Evolutionary conservation across 1,140 invertebrate species (phyloP), one percentile per base, ranked within the genome.

Genomic region (Mylabris phalerata): DNA sequence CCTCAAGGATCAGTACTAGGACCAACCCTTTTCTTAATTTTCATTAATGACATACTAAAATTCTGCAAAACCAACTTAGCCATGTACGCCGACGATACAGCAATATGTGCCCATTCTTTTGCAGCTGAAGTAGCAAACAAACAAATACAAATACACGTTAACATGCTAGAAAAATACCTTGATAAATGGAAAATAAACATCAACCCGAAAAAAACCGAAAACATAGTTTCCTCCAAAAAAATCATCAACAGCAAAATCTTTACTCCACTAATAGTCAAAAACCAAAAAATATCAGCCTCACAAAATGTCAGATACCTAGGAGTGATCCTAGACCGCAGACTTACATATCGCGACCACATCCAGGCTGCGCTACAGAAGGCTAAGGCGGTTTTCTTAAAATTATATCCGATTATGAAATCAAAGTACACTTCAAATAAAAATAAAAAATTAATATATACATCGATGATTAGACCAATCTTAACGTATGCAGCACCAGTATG

Each of bases 291-390:
- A 3, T 3, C 1, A 25, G 19, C 9, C 9, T 11, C 0, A n/a
- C 5, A 10, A 19, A 25, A 4, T 11, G 55, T 62, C n/a, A 68
- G 63, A 51, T 70, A 68, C 46, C 50, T 68, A 10, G 65, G 67
- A 19, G 62, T 66, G 1, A 24, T 55, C 40, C 51, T 68, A 4
- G 67, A 70, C 42, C 26, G 10, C 9, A 64, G 63, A 27, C 41
- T 67, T 0, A 65, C 41, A 7, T 67, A 58, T 43, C 50, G 9
- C 1, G 11, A 48, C 11, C 65, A 70, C 43, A 55, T 63, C 1
- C 57, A 57, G 3, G 13, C 50, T 2, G 55, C 55, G 2, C 47
- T 10, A 24, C 24, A 38, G 6, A 67, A 67, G 64, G 57, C 43
- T 1, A 54, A 64, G 13, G 57, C 41, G 51, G 45, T 55, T 1